Percentiles rank a stretch among this genome's conserved stretches.
Evolutionary conservation across 2,113 vertebrate species (phyloP).

Genomic region (Pheucticus melanocephalus): DNA sequence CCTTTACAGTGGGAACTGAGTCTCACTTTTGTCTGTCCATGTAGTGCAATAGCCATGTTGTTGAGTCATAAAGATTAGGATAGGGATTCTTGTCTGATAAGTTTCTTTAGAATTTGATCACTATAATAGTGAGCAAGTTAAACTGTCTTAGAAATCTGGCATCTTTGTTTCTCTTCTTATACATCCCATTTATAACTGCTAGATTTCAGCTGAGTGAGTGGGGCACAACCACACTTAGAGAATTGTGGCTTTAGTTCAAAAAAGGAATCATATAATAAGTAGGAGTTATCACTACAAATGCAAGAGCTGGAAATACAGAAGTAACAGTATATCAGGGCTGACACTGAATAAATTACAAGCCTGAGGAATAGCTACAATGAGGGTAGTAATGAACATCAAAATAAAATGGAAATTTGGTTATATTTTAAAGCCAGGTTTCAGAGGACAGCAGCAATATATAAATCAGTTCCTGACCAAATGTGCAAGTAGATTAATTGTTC

Average conservation of each 20-base stretch:
- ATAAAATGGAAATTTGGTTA: background rate
- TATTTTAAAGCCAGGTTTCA: background rate
- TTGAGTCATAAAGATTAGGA: background rate
- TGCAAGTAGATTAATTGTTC: background rate
- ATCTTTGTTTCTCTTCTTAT: background rate
- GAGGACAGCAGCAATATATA: background rate
- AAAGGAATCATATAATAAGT: background rate
- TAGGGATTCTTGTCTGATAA: background rate
- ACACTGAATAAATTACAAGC: background rate
- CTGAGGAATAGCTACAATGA: background rate
- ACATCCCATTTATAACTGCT: background rate
- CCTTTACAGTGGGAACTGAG: background rate
- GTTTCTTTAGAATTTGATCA: background rate
- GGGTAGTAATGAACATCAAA: background rate
- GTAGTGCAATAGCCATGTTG: background rate
- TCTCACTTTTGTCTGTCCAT: background rate
- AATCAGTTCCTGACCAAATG: background rate
- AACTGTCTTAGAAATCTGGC: background rate
- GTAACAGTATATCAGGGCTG: background rate
- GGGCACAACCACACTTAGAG: background rate
- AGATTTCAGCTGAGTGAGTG: background rate
- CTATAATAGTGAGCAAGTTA: background rate
- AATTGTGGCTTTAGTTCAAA: background rate
- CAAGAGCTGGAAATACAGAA: background rate
- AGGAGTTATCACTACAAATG: background rate